phyloP scores from a whole-genome alignment of 2,113 vertebrate species.

The Erythrolamprus reginae region DNA sequence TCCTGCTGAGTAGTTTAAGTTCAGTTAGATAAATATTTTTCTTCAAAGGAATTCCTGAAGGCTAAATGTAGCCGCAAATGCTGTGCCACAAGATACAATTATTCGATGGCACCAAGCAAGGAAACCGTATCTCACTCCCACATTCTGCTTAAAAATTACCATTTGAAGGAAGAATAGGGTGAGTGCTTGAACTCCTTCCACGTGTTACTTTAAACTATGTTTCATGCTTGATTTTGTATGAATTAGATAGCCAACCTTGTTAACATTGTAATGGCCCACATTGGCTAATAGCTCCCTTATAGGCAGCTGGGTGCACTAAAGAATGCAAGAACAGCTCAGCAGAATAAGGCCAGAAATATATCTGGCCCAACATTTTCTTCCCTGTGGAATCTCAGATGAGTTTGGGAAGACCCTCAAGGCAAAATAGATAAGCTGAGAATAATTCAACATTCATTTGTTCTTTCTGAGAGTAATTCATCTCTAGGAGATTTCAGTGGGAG shows the following conservation, averaged over 20 bases:
- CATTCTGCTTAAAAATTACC: not conserved
- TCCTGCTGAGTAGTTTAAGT: not conserved
- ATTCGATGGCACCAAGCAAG: not conserved
- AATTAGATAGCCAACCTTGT: not conserved
- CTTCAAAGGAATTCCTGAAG: slow-evolving; percentile 8
- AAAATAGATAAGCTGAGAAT: not conserved
- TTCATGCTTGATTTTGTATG: not conserved
- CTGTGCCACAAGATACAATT: not conserved
- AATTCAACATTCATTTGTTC: not conserved
- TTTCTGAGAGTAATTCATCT: not conserved
- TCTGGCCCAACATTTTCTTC: not conserved
- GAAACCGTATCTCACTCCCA: not conserved
- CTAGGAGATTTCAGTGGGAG: not conserved
- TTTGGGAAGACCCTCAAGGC: not conserved
- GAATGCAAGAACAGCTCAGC: not conserved
- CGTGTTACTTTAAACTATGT: not conserved
- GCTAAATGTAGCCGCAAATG: not conserved
- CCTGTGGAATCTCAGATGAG: not conserved
- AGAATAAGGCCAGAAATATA: not conserved
- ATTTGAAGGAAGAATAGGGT: not conserved
- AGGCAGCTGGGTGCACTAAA: not conserved
- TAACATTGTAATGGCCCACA: not conserved
- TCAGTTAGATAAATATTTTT: slow-evolving; percentile 16
- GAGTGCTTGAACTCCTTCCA: not conserved
- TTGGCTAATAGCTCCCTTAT: not conserved